Conservation (phyloP, 2,797 vertebrate genomes). For the Mastacembelus armatus region DNA sequence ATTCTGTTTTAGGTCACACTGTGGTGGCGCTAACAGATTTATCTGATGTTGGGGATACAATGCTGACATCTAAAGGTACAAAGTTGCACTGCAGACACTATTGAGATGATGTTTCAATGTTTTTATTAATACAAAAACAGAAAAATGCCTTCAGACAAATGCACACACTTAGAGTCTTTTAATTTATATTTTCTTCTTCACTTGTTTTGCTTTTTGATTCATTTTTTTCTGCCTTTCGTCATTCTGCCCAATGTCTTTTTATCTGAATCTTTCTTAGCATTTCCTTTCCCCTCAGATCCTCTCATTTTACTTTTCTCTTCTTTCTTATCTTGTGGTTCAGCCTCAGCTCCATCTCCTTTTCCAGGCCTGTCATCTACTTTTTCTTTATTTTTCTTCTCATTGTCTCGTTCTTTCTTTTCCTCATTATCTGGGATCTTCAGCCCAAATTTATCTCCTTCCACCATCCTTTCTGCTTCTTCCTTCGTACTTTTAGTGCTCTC, state of each 20-base stretch:
- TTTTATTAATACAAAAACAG: slow-evolving; percentile 7
- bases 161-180: background rate
- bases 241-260: background rate
- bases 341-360: slow-evolving; percentile 68
- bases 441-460: slow-evolving; percentile 28
- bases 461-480: slow-evolving; percentile 48
- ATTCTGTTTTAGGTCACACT: too few species aligned
- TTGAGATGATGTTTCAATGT: background rate
- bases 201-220: background rate
- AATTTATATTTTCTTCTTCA: background rate
- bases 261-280: slow-evolving; percentile 9
- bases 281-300: slow-evolving; percentile 27
- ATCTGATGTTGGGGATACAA: too few species aligned
- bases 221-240: slow-evolving; percentile 8
- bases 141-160: background rate
- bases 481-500: slow-evolving; percentile 68
- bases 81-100: background rate
- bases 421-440: slow-evolving; percentile 12
- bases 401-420: slow-evolving; percentile 19
- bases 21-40: too few species aligned
- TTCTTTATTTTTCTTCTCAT: slow-evolving; percentile 21
- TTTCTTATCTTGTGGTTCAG: slow-evolving; percentile 28
- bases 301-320: slow-evolving; percentile 8
- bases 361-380: slow-evolving; percentile 53
- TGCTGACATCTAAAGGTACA: slow-evolving; percentile 43